Evolutionary conservation across 2,888 invertebrate genomes (phyloP).

Genomic region (Sycophila texana): DNA sequence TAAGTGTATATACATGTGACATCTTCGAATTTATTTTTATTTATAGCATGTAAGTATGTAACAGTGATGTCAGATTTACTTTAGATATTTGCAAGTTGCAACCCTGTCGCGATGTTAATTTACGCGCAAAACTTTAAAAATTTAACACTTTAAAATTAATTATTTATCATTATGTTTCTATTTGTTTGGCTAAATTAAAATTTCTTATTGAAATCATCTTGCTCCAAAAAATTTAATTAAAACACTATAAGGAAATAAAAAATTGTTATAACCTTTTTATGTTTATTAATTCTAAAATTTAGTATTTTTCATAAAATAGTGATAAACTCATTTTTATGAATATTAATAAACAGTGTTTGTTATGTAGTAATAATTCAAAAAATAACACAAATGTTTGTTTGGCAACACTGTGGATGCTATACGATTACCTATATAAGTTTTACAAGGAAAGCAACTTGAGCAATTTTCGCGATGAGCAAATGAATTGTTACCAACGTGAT

Average conservation of each 20-base stretch:
- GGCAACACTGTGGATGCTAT: background rate
- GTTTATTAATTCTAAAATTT: too few species aligned
- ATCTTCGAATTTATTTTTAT: conserved; percentile 38
- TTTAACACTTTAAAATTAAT: background rate
- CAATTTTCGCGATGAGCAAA: too few species aligned
- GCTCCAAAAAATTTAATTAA: too few species aligned
- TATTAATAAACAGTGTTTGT: background rate
- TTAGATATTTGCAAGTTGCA: background rate
- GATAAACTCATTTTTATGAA: too few species aligned
- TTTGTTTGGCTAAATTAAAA: too few species aligned
- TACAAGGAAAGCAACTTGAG: too few species aligned
- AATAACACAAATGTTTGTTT: background rate
- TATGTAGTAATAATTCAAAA: background rate
- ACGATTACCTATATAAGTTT: too few species aligned
- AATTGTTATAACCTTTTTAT: background rate
- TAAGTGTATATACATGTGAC: background rate
- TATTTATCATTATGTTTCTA: too few species aligned
- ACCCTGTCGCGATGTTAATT: background rate
- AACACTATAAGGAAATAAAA: background rate
- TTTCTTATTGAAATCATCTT: too few species aligned
- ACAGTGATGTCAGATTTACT: conserved; percentile 46
- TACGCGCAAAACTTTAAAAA: conserved; percentile 26
- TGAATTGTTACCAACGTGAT: too few species aligned
- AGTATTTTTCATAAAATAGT: too few species aligned
- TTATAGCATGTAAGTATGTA: conserved; percentile 40